Evolutionary conservation across 2,888 invertebrate species (phyloP), one percentile per base, ranked within the genome.

Genomic region (Phasia obesa): DNA sequence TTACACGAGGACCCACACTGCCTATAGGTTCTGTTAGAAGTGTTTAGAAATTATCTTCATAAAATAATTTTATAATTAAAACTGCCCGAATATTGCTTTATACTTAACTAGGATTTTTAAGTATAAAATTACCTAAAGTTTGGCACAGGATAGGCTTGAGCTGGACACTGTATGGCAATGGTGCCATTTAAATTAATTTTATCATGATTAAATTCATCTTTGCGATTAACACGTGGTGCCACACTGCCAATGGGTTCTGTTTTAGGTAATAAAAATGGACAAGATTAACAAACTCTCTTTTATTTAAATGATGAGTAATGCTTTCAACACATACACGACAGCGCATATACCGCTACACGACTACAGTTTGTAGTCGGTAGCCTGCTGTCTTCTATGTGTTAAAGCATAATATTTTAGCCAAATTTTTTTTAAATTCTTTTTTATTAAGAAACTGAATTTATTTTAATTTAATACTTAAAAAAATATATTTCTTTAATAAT

Each of bases 71-170:
- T 5, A 25, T 11, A 4, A 15, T 11, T 19, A 70, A 76, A 75
- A 77, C 62, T 74, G 75, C 73, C 81, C 62, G 80, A 85, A 84
- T 83, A 75, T 70, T 77, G 64, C 42, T 59, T 42, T 57, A 5
- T n/a, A n/a, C 6, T 11, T 11, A 21, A 1, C 4, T 31, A 7
- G 31, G 44, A n/a, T 3, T 7, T 31, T 15, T 6, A 6, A 19
- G 6, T 17, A 5, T 25, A 0, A 7, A 47, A 38, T 86, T 88
- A 92, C 92, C 92, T 93, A 93, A 93, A 94, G 88, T 92, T 89
- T 87, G 95, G 95, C 87, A 90, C 92, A 42, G 94, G 94, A 90
- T 92, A 94, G 11, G 95, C 95, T 92, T 96, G 95, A 64, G 94
- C 95, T 60, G 95, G 95, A 90, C 96, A 96, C 87, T 94, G 93